These are phyloP conservation scores for Portunus trituberculatus DNA, from an alignment of 1,140 invertebrate genomes.

Conservation along the genomic window DNA sequence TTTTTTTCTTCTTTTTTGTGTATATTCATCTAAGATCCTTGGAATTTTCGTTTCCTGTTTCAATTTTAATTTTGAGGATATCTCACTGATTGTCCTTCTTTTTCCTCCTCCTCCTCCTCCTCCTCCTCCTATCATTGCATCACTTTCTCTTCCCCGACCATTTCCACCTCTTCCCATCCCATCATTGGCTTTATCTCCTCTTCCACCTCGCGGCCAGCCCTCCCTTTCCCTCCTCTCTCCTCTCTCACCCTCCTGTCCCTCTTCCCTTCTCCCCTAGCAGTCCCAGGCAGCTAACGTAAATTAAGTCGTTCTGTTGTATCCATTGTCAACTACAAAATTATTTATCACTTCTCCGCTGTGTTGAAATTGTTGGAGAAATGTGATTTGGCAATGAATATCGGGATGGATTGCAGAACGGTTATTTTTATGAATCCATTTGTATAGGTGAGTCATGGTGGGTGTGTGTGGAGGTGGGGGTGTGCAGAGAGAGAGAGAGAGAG, in stretches of 20 bases:
- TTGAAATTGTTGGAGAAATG: conserved; percentile 14
- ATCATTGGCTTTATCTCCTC: neutral
- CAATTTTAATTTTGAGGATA: no score
- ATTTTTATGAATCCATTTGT: neutral
- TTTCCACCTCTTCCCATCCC: no score
- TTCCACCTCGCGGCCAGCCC: neutral
- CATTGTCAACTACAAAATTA: neutral
- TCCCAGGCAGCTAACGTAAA: neutral
- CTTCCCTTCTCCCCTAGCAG: neutral
- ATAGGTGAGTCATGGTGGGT: neutral
- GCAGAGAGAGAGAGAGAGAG: no score
- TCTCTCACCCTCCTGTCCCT: neutral
- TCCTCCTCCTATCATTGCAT: neutral
- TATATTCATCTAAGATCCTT: neutral
- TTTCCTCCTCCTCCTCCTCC: neutral
- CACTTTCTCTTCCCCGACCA: no score
- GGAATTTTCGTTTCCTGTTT: no score
- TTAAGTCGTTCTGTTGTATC: conserved; percentile 13
- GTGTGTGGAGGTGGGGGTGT: neutral
- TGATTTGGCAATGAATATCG: neutral
- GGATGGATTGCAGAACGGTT: neutral
- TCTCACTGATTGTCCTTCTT: neutral
- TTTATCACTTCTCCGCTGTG: neutral
- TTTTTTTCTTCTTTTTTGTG: neutral
- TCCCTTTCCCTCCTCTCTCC: neutral